Percentiles rank a stretch among this genome's conserved stretches.
Evolutionary conservation across 2,888 invertebrate species (phyloP).

Genomic region (Euclidia mi): DNA sequence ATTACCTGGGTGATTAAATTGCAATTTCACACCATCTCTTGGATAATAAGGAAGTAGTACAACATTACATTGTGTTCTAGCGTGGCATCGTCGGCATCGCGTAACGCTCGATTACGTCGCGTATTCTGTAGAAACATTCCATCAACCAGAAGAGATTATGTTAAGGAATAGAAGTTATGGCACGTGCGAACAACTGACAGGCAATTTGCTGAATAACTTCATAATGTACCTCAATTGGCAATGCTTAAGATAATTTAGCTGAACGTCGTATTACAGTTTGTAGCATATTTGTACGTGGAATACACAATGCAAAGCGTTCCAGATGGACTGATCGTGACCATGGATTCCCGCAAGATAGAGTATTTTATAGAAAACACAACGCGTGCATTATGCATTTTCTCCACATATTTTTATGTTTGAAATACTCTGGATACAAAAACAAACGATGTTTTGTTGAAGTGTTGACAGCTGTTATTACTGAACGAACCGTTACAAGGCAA

Average conservation of each 20-base stretch:
- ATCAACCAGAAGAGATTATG: slow-evolving; percentile 46
- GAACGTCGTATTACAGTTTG: not conserved
- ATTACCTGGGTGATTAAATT: slow-evolving; percentile 50
- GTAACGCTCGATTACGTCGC: slow-evolving; percentile 63
- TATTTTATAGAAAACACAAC: no score
- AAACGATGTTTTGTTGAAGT: no score
- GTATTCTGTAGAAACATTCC: slow-evolving; percentile 46
- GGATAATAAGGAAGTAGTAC: slow-evolving; percentile 66
- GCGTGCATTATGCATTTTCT: no score
- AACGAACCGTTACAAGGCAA: no score
- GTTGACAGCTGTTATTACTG: no score
- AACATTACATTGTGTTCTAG: slow-evolving; percentile 60
- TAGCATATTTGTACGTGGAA: not conserved
- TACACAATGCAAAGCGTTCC: no score
- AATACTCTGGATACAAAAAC: no score
- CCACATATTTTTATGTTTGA: no score
- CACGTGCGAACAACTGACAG: slow-evolving; percentile 46
- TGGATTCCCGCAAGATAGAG: no score
- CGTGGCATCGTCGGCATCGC: slow-evolving; percentile 65
- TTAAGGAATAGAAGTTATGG: slow-evolving; percentile 34
- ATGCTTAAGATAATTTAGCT: not conserved
- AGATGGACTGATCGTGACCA: no score
- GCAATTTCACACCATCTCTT: slow-evolving; percentile 64
- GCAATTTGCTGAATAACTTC: slow-evolving; percentile 37
- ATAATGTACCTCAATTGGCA: slow-evolving; percentile 20